Base-by-base conservation (phyloP, 1,140 invertebrate genomes). In the Heliconius hewitsoni region DNA sequence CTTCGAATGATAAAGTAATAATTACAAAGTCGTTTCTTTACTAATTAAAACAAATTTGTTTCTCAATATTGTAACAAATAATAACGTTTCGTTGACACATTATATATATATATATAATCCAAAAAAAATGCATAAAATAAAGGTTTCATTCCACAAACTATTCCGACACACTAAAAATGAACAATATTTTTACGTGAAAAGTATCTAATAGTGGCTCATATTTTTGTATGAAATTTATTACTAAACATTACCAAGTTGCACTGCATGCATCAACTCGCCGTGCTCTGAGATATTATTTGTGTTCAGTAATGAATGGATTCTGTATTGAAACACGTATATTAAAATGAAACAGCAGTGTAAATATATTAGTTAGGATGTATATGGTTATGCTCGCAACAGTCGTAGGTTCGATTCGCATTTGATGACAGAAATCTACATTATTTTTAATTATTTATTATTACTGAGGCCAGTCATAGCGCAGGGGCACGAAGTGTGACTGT, bases 261-360 rank as follows among this genome's bases (percentile, higher is more conserved):
- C 11, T 66, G 60, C 27, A 66, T 66, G 60, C 60, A 66, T 66
- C 60, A 66, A 66, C 60, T 30, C 27, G 60, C n/a, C n/a, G n/a
- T n/a, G 55, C n/a, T 0, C 11, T 6, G 42, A 66, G 60, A 30
- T 66, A 66, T 66, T 66, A 66, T 66, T 66, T 13, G 60, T 66
- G 23, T 27, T 13, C 57, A 30, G 11, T 66, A 66, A 66, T 66
- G 27, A 66, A 66, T 66, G 60, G 60, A 13, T 30, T 3, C 60
- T 30, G 13, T 66, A 27, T 27, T 30, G 60, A 66, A 30, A 66
- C 27, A 27, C 11, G 60, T 66, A 66, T 27, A 13, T 66, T 66
- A 27, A 66, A 66, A 27, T 66, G 11, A 30, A 66, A 66, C 23
- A 60, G n/a, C n/a, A 66, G 27, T 66, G 23, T 27, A 27, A 66